Evolutionary conservation across 2,888 invertebrate species (phyloP), one percentile per base, ranked within the genome.

Genomic region (Masnerella sp.): DNA sequence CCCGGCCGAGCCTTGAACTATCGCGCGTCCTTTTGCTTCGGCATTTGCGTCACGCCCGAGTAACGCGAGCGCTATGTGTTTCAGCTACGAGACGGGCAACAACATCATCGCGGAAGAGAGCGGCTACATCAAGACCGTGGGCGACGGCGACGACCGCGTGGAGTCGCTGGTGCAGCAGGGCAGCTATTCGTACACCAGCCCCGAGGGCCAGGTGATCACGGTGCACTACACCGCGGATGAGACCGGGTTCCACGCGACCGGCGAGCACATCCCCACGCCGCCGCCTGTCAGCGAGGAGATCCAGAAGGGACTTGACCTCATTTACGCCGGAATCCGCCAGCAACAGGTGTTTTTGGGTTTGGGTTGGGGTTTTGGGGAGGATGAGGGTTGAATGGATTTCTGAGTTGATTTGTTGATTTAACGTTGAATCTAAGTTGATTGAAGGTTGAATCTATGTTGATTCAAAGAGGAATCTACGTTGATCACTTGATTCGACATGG

Each of bases 271-370:
- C 82, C 95, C 95, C 74, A 95, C 95, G 51, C 93, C 95, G 72
- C 95, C 95, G 9, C 94, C 95, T 72, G 93, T 94, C 18, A 94
- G 94, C 56, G 90, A 93, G 74, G 95, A 95, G 89, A 95, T 95
- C 82, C 95, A 95, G 88, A 95, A 95, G 86, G 95, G 95, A 58
- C 90, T 96, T 72, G 95, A 95, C 87, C 91, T 95, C 83, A 96
- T 96, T 87, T 95, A 92, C 87, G 95, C 94, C 67, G 94, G 94
- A 81, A 95, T 95, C 79, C 92, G 92, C 83, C 88, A 90, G 76
- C 91, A 91, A 79, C 88, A 91, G 86, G 92, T 90, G n/a, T n/a
- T n/a, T n/a, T n/a, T n/a, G n/a, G n/a, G n/a, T n/a, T n/a, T n/a
- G n/a, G n/a, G n/a, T n/a, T n/a, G n/a, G n/a, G n/a, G n/a, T n/a